A percentile compares a stretch with the other conserved stretches of the same genome.
phyloP scores from a whole-genome alignment of 2,888 invertebrate species.

The Amorpha juglandis region DNA sequence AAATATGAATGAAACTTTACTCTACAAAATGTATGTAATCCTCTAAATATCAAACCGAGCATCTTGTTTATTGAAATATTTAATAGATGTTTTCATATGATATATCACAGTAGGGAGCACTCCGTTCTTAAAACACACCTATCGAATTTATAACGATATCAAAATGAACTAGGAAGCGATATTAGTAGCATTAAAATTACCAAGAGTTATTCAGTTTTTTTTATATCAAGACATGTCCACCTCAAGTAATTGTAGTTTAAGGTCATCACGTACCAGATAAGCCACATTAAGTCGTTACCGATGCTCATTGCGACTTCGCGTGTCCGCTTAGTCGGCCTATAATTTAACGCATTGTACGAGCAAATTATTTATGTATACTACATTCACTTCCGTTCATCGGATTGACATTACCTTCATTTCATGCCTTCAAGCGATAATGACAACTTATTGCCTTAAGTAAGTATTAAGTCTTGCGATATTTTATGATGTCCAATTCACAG shows the following conservation, averaged over 20 bases:
- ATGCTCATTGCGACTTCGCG: background rate
- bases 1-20: too few relatives aligned
- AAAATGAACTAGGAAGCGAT: too few relatives aligned
- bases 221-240: background rate
- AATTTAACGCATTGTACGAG: background rate
- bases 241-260: constrained; percentile 3
- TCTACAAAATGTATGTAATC: background rate
- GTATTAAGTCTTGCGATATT: too few relatives aligned
- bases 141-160: too few relatives aligned
- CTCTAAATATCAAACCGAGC: background rate
- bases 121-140: too few relatives aligned
- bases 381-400: too few relatives aligned
- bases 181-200: background rate
- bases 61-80: background rate
- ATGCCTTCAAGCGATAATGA: too few relatives aligned
- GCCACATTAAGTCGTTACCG: background rate
- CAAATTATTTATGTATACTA: constrained; percentile 1
- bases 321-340: background rate
- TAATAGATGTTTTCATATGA: background rate
- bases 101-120: too few relatives aligned
- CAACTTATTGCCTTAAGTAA: too few relatives aligned
- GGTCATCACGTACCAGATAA: constrained; percentile 3
- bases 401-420: too few relatives aligned
- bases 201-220: background rate
- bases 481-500: too few relatives aligned